phyloP scores from a whole-genome alignment of 2,797 vertebrate species.

The Monodelphis domestica region DNA sequence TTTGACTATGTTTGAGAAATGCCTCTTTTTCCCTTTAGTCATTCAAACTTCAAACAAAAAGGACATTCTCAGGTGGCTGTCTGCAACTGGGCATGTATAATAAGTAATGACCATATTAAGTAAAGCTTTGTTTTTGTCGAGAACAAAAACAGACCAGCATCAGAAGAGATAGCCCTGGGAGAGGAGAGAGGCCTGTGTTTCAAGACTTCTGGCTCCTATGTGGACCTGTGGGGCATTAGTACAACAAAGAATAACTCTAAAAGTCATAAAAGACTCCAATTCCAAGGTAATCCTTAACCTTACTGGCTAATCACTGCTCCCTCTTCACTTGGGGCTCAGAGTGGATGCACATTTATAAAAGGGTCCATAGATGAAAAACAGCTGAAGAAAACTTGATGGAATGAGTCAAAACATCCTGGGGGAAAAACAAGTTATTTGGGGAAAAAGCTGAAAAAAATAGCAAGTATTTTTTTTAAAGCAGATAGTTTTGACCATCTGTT shows the following conservation, averaged over 20 bases:
- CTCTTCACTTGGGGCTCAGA: conserved; percentile 6
- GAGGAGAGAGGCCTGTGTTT: conserved; percentile 45
- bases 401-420: conserved; percentile 14
- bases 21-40: conserved; percentile 64
- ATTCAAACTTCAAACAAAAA: conserved; percentile 61
- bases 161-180: conserved; percentile 63
- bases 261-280: conserved; percentile 44
- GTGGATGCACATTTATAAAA: conserved; percentile 48
- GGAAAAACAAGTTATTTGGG: conserved; percentile 10
- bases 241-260: conserved; percentile 70
- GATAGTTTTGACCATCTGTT: neutral
- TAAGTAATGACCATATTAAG: conserved; percentile 70
- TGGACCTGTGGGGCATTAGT: conserved; percentile 61
- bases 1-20: conserved; percentile 60
- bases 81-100: conserved; percentile 68
- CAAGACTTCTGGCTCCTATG: conserved; percentile 52
- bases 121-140: conserved; percentile 68
- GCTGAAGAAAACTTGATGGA: conserved; percentile 42
- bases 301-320: conserved; percentile 50
- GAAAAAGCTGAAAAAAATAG: neutral
- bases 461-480: conserved; percentile 8
- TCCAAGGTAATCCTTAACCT: conserved; percentile 36
- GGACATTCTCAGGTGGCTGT: conserved; percentile 69
- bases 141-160: conserved; percentile 57
- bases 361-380: conserved; percentile 60